Evolutionary conservation across 2,113 vertebrate genomes (phyloP).

Genomic region (Anarrhichthys ocellatus): DNA sequence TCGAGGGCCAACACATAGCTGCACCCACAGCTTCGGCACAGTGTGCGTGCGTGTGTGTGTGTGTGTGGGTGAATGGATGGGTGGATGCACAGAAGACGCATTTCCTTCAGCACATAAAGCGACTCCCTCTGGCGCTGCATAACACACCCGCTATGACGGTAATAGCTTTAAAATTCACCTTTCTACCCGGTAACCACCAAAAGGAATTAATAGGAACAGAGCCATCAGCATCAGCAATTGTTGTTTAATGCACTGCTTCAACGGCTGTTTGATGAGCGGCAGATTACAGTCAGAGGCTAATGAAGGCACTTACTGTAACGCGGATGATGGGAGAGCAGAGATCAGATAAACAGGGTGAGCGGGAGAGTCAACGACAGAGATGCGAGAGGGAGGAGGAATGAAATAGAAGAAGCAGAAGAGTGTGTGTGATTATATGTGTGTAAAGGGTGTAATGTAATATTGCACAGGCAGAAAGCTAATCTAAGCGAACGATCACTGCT

Average conservation of each 20-base stretch:
- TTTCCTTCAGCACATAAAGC: not conserved
- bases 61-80: not conserved
- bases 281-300: conserved; percentile 28
- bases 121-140: not conserved
- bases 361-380: not conserved
- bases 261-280: conserved; percentile 6
- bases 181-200: not conserved
- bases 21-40: too few species aligned
- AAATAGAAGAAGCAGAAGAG: not conserved
- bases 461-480: not conserved
- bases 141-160: not conserved
- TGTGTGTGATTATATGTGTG: not conserved
- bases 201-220: not conserved
- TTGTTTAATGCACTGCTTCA: conserved; percentile 29
- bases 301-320: not conserved
- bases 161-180: not conserved
- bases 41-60: not conserved
- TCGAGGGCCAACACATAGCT: not conserved
- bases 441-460: conserved; percentile 24
- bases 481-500: too few species aligned
- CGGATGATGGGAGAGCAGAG: not conserved
- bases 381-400: not conserved
- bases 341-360: not conserved
- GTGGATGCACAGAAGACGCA: not conserved
- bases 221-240: not conserved